Evolutionary conservation across 2,888 invertebrate genomes (phyloP).

Genomic region (Polyploca ridens): DNA sequence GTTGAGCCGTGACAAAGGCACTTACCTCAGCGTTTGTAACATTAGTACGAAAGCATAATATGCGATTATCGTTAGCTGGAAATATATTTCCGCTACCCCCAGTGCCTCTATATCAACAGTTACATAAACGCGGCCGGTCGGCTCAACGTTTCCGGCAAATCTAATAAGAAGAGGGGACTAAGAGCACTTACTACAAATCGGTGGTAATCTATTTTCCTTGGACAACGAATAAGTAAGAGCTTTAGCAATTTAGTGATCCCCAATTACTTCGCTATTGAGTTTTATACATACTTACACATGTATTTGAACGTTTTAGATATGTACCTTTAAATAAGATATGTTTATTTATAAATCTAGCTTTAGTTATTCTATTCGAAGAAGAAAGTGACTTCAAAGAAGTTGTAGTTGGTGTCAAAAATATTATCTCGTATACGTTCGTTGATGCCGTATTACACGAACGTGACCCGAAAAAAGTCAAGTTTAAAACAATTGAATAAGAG

Average conservation of each 20-base stretch:
- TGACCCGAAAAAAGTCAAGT: too few species aligned
- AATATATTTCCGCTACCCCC: slow-evolving; percentile 23
- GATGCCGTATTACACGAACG: too few species aligned
- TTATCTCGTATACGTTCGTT: not conserved
- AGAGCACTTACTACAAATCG: slow-evolving; percentile 61
- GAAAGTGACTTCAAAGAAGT: not conserved
- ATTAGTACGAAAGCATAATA: not conserved
- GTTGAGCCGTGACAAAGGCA: not conserved
- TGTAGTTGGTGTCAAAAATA: not conserved
- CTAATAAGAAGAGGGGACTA: slow-evolving; percentile 51
- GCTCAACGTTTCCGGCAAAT: slow-evolving; percentile 43
- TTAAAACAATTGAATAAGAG: too few species aligned
- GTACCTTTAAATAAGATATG: not conserved
- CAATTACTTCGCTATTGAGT: slow-evolving; percentile 44
- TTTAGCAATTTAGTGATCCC: slow-evolving; percentile 65
- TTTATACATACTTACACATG: not conserved
- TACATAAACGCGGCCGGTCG: slow-evolving; percentile 31
- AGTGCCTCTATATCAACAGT: slow-evolving; percentile 31
- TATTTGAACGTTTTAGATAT: not conserved
- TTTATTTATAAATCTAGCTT: not conserved
- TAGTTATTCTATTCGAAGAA: not conserved
- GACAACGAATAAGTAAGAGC: slow-evolving; percentile 60
- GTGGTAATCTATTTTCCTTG: slow-evolving; percentile 62
- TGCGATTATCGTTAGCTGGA: not conserved
- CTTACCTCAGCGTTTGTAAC: not conserved